Percentiles rank a stretch among this genome's conserved stretches.
phyloP scores from a whole-genome alignment of 2,113 vertebrate species.

The Baryphthengus martii region DNA sequence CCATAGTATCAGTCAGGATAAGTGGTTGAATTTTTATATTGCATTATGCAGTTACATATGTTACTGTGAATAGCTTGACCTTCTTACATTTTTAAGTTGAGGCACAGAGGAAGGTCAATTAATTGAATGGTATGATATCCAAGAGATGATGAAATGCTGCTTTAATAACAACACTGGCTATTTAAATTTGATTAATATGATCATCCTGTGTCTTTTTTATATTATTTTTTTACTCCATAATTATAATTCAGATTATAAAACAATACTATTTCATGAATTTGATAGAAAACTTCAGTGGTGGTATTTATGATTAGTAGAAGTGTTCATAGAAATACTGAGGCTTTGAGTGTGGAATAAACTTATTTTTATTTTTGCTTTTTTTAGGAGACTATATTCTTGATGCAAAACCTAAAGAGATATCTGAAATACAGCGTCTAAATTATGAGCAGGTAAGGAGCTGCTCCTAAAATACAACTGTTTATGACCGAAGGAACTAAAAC shows the following conservation, averaged over 20 bases:
- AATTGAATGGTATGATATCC: neutral
- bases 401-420: conserved; percentile 97
- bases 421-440: conserved; percentile 95
- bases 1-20: neutral
- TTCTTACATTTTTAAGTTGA: neutral
- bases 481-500: neutral
- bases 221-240: neutral
- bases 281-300: neutral
- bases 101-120: neutral
- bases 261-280: neutral
- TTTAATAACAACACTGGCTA: neutral
- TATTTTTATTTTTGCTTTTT: conserved; percentile 55
- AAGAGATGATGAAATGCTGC: neutral
- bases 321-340: neutral
- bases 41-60: neutral
- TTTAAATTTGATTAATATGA: neutral
- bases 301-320: neutral
- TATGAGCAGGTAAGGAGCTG: conserved; percentile 91
- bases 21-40: neutral
- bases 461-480: neutral
- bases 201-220: neutral
- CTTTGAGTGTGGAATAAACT: neutral
- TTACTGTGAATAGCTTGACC: neutral
- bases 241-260: neutral
- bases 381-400: conserved; percentile 98